Evolutionary conservation across 2,113 vertebrate species (phyloP).

Genomic region (Motacilla alba): DNA sequence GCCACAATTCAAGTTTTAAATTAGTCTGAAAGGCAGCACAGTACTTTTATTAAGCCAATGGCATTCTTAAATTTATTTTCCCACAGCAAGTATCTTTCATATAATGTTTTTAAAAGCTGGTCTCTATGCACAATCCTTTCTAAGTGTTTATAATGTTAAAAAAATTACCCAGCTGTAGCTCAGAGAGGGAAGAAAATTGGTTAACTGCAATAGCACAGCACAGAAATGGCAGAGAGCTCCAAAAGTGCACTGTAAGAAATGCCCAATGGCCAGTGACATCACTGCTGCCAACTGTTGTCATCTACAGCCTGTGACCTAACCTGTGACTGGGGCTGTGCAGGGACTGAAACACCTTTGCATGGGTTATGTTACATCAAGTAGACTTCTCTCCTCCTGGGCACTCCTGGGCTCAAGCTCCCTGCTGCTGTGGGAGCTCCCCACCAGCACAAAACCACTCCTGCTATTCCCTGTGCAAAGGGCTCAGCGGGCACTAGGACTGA

Average conservation of each 20-base stretch:
- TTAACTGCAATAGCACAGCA: background rate
- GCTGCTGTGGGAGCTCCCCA: background rate
- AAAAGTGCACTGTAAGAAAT: background rate
- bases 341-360: accelerated
- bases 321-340: background rate
- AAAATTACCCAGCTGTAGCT: constrained; percentile 6
- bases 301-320: background rate
- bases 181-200: background rate
- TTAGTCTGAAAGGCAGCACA: background rate
- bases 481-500: background rate
- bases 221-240: background rate
- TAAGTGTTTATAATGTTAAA: background rate
- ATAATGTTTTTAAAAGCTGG: background rate
- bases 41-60: background rate
- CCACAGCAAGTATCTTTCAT: background rate
- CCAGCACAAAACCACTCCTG: background rate
- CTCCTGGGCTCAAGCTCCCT: background rate
- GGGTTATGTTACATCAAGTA: background rate
- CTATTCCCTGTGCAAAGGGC: accelerated
- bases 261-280: background rate
- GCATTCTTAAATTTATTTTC: constrained; percentile 8
- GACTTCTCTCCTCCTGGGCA: background rate
- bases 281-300: accelerated
- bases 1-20: constrained; percentile 41
- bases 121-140: background rate